Base-by-base conservation (phyloP, 2,113 vertebrate genomes). In the Cacatua alba region DNA sequence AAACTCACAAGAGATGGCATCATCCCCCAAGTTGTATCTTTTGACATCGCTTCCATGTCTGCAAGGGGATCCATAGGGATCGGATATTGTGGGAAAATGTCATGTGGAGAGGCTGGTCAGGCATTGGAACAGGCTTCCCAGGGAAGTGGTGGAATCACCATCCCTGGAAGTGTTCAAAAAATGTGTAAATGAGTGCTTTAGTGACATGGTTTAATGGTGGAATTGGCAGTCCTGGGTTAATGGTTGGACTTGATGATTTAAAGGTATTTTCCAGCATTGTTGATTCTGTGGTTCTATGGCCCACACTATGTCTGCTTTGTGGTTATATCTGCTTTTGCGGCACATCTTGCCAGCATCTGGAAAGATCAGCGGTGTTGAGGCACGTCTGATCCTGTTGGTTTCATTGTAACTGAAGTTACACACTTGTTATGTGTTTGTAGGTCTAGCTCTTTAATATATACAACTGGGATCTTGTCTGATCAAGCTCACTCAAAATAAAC, bases 1-100 rank as follows among this genome's bases (percentile, higher is more conserved):
- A 48, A 28, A 72, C 16, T 62, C 13, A 18, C 0, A 2, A 76
- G 25, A 71, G 25, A 29, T 1, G 2, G 16, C 3, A 3, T 20
- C 7, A 6, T 41, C 18, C 43, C 18, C 14, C 7, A 11, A 1
- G 18, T 6, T 41, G 20, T 41, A 72, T 24, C 8, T 39, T 72
- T 51, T 71, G 17, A 65, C 14, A 60, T 20, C 4, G 3, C 26
- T 57, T 5, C 6, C 1, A 0, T 29, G 33, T 29, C 51, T 55
- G 12, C 35, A 51, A 79, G 13, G 28, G 33, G 31, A 39, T 51
- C 24, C 25, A 6, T 6, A 4, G 17, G 33, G 29, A 17, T 44
- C n/a, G 13, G 18, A 24, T 16, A 37, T 18, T 83, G 39, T 39
- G 41, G 57, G 18, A 60, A 71, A 87, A 20, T 17, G 21, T 65